phyloP scores from a whole-genome alignment of 2,888 invertebrate genomes.

The Andrena haemorrhoa region DNA sequence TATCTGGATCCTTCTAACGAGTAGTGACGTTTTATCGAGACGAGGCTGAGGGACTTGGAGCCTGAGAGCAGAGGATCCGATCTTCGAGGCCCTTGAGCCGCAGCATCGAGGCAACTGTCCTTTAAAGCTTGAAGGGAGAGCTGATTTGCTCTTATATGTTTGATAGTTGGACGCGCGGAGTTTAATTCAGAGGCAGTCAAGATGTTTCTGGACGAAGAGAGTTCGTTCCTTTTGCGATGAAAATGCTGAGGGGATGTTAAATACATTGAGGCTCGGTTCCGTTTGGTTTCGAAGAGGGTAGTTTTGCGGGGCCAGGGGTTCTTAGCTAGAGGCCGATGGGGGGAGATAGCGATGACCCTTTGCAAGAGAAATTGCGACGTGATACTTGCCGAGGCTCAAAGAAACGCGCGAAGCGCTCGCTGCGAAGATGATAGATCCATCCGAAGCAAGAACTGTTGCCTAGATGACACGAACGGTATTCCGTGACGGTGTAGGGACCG shows the following conservation, averaged over 20 bases:
- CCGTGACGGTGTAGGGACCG: background rate
- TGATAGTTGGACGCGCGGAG: background rate
- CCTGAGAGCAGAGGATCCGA: background rate
- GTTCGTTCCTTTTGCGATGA: slow-evolving; percentile 3
- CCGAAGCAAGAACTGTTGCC: background rate
- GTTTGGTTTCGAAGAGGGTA: background rate
- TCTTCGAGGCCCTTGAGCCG: slow-evolving; percentile 19
- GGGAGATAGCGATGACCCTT: no score
- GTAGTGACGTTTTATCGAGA: slow-evolving; percentile 63
- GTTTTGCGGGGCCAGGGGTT: background rate
- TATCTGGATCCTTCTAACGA: slow-evolving; percentile 65
- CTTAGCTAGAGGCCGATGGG: no score
- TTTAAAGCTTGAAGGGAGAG: background rate
- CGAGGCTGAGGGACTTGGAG: background rate
- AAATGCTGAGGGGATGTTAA: background rate
- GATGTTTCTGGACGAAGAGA: background rate
- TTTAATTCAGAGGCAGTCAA: slow-evolving; percentile 27
- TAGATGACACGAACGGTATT: background rate
- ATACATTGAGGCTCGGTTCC: background rate
- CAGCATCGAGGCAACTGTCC: slow-evolving; percentile 17
- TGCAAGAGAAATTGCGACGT: no score
- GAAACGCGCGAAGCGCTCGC: no score
- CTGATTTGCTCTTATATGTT: background rate
- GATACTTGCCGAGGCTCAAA: no score
- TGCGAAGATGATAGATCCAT: background rate